Evolutionary conservation across 2,797 vertebrate species (phyloP).

Genomic region (Limosa lapponica): DNA sequence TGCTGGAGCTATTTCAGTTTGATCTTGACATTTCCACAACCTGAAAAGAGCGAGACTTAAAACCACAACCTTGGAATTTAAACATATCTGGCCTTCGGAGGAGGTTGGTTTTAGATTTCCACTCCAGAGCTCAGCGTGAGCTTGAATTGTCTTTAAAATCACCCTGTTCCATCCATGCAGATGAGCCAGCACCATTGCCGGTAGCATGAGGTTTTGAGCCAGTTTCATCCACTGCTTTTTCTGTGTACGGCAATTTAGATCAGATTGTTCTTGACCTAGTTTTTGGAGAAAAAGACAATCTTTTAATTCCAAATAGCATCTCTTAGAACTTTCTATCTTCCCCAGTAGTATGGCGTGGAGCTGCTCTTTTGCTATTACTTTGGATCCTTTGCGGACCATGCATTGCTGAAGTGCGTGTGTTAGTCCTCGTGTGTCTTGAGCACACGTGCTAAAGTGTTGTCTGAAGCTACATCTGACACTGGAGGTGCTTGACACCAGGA

Average conservation of each 20-base stretch:
- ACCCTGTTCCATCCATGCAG: background rate
- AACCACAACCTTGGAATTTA: background rate
- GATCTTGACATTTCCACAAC: background rate
- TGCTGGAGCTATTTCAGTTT: background rate
- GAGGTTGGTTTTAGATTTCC: background rate
- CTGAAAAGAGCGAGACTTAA: background rate
- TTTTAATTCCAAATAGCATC: background rate
- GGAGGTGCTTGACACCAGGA: background rate
- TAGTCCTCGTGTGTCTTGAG: background rate
- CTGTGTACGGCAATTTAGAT: background rate
- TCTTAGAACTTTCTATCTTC: background rate
- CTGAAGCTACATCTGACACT: background rate
- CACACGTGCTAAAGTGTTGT: accelerated
- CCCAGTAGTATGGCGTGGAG: accelerated
- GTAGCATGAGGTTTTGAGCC: background rate
- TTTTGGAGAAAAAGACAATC: background rate
- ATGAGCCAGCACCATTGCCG: accelerated
- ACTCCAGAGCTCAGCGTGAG: background rate
- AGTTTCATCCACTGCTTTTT: background rate
- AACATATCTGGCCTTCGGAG: background rate
- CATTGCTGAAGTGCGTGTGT: accelerated
- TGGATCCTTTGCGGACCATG: background rate
- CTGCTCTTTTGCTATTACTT: background rate
- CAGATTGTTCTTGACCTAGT: background rate
- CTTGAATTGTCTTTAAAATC: constrained; percentile 2